Evolutionary conservation across 2,113 vertebrate species (phyloP).

Genomic region (Pelecanoides urinatrix): DNA sequence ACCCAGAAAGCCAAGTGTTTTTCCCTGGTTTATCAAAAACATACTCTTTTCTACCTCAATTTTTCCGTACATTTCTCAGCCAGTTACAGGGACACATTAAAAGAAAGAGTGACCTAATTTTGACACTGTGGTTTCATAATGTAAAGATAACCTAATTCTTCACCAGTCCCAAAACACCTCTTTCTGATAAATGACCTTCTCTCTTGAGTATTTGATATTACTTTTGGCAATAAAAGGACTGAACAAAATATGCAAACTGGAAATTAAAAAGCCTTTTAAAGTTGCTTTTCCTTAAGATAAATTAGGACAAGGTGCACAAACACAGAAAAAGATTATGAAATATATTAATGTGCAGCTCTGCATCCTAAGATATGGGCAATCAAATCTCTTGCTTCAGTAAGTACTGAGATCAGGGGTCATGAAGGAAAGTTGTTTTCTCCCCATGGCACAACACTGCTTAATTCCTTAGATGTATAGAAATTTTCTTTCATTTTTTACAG

Average conservation of each 20-base stretch:
- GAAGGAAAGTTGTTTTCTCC: neutral
- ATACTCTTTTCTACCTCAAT: neutral
- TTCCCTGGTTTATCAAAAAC: neutral
- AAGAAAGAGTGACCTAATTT: constrained; percentile 22
- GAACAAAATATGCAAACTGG: neutral
- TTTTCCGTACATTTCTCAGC: neutral
- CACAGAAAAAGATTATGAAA: neutral
- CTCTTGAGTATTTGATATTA: neutral
- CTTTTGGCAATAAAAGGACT: neutral
- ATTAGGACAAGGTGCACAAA: neutral
- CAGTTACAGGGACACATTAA: neutral
- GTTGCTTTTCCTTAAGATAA: neutral
- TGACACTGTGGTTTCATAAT: constrained; percentile 26
- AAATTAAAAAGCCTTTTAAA: neutral
- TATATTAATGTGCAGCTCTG: neutral
- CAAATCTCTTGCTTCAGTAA: neutral
- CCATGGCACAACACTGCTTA: neutral
- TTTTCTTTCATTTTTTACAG: neutral
- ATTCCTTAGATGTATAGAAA: neutral
- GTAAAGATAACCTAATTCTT: constrained; percentile 37
- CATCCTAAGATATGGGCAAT: neutral
- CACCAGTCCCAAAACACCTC: neutral
- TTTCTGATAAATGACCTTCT: neutral
- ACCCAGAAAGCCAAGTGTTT: neutral
- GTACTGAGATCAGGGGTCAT: neutral